Evolutionary conservation across 2,797 vertebrate genomes (phyloP), one percentile per base, ranked within the genome.

Genomic region (Schizothorax lantsangensis): DNA sequence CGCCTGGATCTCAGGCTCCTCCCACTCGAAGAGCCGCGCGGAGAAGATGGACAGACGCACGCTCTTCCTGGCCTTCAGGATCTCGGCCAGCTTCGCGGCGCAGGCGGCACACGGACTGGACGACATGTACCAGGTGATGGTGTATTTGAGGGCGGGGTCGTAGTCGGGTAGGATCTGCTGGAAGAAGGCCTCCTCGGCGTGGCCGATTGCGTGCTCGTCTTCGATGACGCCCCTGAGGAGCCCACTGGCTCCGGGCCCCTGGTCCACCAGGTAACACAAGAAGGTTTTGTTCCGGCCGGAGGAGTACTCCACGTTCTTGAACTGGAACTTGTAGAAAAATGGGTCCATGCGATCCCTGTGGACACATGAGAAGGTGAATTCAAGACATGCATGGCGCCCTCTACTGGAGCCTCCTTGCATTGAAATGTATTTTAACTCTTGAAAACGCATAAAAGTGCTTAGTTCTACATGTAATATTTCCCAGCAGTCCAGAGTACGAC

Each of bases 271-370:
- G 0, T 97, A 99, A 91, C 96, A 98, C 87, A 99, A 94, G 90
- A 97, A 96, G 89, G 98, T 99, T 94, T 99, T 99, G 92, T 99
- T 98, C 68, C 97, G 94, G 30, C 98, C 98, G 0, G 97, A 99
- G 2, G 97, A 98, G 91, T 99, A 99, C 79, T 99, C 98, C 88
- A 99, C 98, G 0, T 99, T 99, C 92, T 97, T 96, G 92, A 97
- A 99, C 94, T 99, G 98, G 94, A 99, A 99, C 92, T 97, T 98
- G 93, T 96, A 99, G 90, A 92, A 95, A 81, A 96, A 95, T 57
- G 96, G 97, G 66, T 97, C 96, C 15, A 99, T 95, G 49, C 97
- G 94, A 79, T 98, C 97, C 88, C 98, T 99, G 84, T 14, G 52
- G 80, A 71, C 47, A 72, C 36, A 74, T 0, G 49, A 64, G 19